Percentiles rank a stretch among this genome's conserved stretches.
Evolutionary conservation across 2,888 invertebrate species (phyloP).

Genomic region (Acleris sparsana): DNA sequence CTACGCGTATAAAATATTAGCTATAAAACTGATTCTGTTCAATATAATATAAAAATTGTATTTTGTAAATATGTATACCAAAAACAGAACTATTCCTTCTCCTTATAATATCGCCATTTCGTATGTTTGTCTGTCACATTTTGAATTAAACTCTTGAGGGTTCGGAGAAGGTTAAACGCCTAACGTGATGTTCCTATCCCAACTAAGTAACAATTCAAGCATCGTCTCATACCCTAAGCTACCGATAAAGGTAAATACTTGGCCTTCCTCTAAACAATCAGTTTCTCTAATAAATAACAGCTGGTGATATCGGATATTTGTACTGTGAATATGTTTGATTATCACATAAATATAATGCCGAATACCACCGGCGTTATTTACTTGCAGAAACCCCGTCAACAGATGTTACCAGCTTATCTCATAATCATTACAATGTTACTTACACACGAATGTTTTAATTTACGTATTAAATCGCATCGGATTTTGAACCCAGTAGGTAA

Average conservation of each 20-base stretch:
- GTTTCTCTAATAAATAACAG: conserved; percentile 18
- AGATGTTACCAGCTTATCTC: conserved; percentile 55
- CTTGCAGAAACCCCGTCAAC: conserved; percentile 42
- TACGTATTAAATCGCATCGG: conserved; percentile 27
- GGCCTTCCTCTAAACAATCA: conserved; percentile 10
- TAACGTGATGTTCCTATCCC: conserved; percentile 19
- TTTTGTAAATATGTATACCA: conserved; percentile 4
- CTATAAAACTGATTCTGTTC: conserved; percentile 20
- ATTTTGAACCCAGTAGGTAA: conserved; percentile 16
- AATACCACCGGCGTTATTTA: conserved; percentile 5
- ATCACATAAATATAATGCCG: background rate
- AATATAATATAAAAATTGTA: conserved; percentile 21
- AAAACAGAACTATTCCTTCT: background rate
- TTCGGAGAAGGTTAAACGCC: background rate
- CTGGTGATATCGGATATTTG: background rate
- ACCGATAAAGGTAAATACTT: conserved; percentile 10
- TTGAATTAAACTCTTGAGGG: background rate
- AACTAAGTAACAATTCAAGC: conserved; percentile 30
- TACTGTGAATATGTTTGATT: conserved; percentile 1
- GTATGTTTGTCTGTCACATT: background rate
- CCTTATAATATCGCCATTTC: background rate
- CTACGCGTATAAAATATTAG: conserved; percentile 7
- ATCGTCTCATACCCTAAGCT: conserved; percentile 23
- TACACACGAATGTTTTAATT: conserved; percentile 28
- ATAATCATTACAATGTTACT: conserved; percentile 45